Evolutionary conservation across 2,113 vertebrate genomes (phyloP).

Genomic region (Eubucco bourcierii): DNA sequence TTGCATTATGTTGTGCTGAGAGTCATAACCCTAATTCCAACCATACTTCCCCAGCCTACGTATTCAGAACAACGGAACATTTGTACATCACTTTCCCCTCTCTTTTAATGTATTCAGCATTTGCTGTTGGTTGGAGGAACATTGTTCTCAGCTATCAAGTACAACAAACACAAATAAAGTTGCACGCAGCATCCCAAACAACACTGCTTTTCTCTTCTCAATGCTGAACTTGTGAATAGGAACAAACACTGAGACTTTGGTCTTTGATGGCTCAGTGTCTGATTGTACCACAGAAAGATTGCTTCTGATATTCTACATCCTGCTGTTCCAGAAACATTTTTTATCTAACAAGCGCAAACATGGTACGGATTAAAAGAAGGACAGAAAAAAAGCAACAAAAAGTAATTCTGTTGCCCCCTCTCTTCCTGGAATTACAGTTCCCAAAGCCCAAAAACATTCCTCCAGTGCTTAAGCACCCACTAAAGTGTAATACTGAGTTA

Average conservation of each 20-base stretch:
- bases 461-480: neutral
- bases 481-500: neutral
- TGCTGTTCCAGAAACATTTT: neutral
- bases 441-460: neutral
- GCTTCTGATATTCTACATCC: neutral
- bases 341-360: neutral
- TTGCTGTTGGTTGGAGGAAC: slow-evolving; percentile 40
- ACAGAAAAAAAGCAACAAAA: neutral
- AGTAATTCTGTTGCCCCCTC: neutral
- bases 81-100: slow-evolving; percentile 45
- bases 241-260: neutral
- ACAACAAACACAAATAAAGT: neutral
- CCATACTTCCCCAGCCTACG: slow-evolving; percentile 80
- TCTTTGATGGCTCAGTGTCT: neutral
- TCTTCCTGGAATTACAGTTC: neutral
- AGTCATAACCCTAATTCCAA: slow-evolving; percentile 77
- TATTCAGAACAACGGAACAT: slow-evolving; percentile 68
- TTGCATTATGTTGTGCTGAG: slow-evolving; percentile 47
- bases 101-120: slow-evolving; percentile 42
- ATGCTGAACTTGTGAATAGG: slow-evolving; percentile 1
- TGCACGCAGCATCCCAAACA: neutral
- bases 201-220: slow-evolving; percentile 7
- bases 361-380: neutral
- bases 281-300: neutral
- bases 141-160: slow-evolving; percentile 53